Evolutionary conservation across 2,113 vertebrate genomes (phyloP), one percentile per base, ranked within the genome.

Genomic region (Euleptes europaea): DNA sequence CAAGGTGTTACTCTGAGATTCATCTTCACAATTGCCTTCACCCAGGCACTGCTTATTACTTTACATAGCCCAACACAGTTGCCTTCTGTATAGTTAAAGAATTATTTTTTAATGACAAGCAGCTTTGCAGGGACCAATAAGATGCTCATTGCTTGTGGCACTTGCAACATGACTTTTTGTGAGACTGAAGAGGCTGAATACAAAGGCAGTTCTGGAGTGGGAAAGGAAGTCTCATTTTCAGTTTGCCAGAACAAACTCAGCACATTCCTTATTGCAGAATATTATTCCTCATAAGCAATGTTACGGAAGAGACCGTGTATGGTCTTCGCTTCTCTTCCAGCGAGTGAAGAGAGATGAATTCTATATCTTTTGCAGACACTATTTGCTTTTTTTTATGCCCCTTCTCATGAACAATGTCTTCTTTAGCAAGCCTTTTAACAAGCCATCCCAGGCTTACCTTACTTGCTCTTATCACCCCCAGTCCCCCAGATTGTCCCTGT

Each of bases 21-120:
- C 78, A 78, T 78, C 80, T 69, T 84, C 0, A 3, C 57, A 78
- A 44, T 71, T 84, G 83, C 84, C 38, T 86, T 82, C 81, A 76
- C 0, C 63, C 12, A 40, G 26, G 21, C 78, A 71, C 57, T 21
- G 57, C 63, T 51, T 73, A 6, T 82, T 79, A 83, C 44, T 87
- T 65, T 70, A 28, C 4, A 31, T 31, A 83, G 78, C 82, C 75
- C 0, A 44, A 49, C 35, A 79, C 21, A 26, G 5, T n/a, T 82
- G n/a, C 71, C 70, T 67, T 77, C 2, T 26, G 57, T 33, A 75
- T 1, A 1, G 0, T 31, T 1, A 0, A 15, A 44, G 33, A 79
- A 71, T 21, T 83, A 19, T 49, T 81, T 73, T 21, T 23, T 11
- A 13, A 14, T 0, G 0, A n/a, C 21, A 0, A 0, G 60, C 35